phyloP scores from a whole-genome alignment of 2,888 invertebrate species.

The Calliphora vomitoria region DNA sequence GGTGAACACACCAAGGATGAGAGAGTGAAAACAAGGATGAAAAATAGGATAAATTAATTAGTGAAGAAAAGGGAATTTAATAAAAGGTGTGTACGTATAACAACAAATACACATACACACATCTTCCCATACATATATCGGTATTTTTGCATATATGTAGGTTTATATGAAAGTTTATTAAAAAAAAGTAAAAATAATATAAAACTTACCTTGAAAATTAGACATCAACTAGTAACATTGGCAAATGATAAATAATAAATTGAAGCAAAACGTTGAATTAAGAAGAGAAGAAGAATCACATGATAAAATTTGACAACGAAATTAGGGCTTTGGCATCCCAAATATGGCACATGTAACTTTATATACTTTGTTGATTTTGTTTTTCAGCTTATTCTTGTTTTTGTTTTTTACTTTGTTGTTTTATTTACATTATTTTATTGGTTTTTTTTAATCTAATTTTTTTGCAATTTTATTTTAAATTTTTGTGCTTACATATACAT shows the following conservation, averaged over 20 bases:
- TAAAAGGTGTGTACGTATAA: conserved; percentile 36
- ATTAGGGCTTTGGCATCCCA: conserved; percentile 51
- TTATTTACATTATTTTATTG: conserved; percentile 5
- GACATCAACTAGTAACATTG: conserved; percentile 54
- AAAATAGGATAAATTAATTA: conserved; percentile 43
- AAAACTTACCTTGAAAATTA: conserved; percentile 65
- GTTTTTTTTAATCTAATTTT: background rate
- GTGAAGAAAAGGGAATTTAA: background rate
- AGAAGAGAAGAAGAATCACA: conserved; percentile 52
- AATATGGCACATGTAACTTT: conserved; percentile 53
- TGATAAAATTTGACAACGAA: conserved; percentile 51
- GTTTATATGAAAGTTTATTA: background rate
- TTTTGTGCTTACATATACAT: background rate
- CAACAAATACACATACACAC: background rate
- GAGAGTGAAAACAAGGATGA: conserved; percentile 2
- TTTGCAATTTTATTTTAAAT: background rate
- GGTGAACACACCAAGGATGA: background rate
- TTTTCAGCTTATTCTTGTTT: background rate
- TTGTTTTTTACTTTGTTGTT: background rate
- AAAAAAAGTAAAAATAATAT: background rate
- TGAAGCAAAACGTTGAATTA: conserved; percentile 57
- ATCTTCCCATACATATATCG: background rate
- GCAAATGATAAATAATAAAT: conserved; percentile 66
- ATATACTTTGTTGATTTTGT: background rate
- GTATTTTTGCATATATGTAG: background rate